Evolutionary conservation across 2,888 invertebrate genomes (phyloP), one percentile per base, ranked within the genome.

Genomic region (Myopa testacea): DNA sequence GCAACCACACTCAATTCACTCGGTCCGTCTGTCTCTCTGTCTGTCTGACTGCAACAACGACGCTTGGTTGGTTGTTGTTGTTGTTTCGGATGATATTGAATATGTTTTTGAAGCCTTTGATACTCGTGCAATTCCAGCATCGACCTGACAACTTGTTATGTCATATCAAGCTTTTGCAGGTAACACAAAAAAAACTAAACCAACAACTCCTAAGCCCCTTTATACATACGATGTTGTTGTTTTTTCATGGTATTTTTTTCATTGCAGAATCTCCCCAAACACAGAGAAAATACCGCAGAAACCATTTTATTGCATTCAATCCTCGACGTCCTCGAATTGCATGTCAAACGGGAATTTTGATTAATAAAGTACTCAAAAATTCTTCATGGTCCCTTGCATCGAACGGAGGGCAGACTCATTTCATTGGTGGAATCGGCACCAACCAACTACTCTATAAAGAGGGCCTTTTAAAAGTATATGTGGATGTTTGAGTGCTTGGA

Each of bases 301-400:
- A 55, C 55, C 68, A n/a, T 68, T 75, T 75, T 68, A 68, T 75
- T 75, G 75, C 67, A 75, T 75, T 69, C 58, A 60, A 68, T 58
- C 75, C 45, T 45, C 45, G 45, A 10, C 45, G 34, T 73, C 63
- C 19, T 55, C 75, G 69, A 68, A 45, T 69, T 60, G 75, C 68
- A 68, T 69, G 58, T 68, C 75, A 69, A 75, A 68, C 68, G 69
- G 68, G 75, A 75, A 75, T 69, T 75, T 75, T 75, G 75, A 75
- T 75, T 75, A 75, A 75, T 75, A 75, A 75, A 75, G 75, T 75
- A 45, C 69, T 75, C 75, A 75, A 75, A 45, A 75, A 75, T 75
- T 75, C 75, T 75, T 75, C 67, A 65, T 75, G 45, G 34, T 7
- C 55, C 6, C 19, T 8, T 58, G 58, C n/a, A 14, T 26, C 4